Conservation (phyloP, 2,113 vertebrate species). For the Amia ocellicauda region DNA sequence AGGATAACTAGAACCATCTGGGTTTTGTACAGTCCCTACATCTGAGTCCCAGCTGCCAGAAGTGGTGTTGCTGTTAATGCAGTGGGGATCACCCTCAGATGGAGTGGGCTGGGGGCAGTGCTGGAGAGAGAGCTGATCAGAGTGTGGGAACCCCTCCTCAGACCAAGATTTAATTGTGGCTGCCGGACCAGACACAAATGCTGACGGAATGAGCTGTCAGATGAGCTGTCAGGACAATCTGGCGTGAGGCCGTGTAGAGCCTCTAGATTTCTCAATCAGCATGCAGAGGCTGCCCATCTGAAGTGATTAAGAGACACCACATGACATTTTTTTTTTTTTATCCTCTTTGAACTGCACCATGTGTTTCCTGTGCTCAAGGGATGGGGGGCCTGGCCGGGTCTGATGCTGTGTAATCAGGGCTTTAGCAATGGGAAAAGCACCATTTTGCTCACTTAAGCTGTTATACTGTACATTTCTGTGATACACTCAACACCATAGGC, state of each 20-base stretch:
- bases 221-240: too few species aligned
- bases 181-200: not conserved
- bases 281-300: not conserved
- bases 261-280: not conserved
- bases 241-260: not conserved
- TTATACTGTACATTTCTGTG: too few species aligned
- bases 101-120: not conserved
- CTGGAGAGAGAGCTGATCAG: not conserved
- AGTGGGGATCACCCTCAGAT: not conserved
- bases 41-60: not conserved
- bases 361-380: slow-evolving; percentile 11
- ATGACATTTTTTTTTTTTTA: not conserved
- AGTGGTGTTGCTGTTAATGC: not conserved
- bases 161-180: not conserved
- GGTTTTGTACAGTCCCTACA: not conserved
- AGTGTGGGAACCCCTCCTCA: not conserved
- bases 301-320: slow-evolving; percentile 1
- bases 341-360: slow-evolving; percentile 3
- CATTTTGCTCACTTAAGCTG: too few species aligned
- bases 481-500: too few species aligned
- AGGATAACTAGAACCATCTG: slow-evolving; percentile 8
- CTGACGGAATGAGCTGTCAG: too few species aligned
- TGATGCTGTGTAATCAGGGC: slow-evolving; percentile 6
- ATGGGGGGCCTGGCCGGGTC: not conserved
- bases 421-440: not conserved